Percentiles rank a stretch among this genome's conserved stretches.
Evolutionary conservation across 1,140 invertebrate species (phyloP).

Genomic region (Trichonephila clavipes): DNA sequence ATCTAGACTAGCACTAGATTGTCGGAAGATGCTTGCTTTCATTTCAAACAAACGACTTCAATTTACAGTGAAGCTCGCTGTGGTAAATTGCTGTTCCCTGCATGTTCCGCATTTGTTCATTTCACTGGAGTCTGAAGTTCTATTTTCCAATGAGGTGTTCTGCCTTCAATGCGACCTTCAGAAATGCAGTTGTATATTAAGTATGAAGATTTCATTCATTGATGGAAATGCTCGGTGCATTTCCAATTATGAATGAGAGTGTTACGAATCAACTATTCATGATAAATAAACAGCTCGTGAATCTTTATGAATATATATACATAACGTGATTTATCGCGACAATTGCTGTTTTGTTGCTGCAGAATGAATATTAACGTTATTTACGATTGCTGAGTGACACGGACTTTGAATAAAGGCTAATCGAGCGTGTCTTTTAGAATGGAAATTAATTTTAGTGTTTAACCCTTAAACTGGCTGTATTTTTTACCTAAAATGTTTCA

Average conservation of each 20-base stretch:
- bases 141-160: background rate
- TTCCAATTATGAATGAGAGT: background rate
- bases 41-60: constrained; percentile 24
- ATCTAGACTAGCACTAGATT: background rate
- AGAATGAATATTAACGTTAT: no score
- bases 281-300: background rate
- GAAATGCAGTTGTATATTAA: background rate
- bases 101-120: background rate
- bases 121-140: background rate
- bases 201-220: background rate
- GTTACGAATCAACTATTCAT: background rate
- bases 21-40: constrained; percentile 39
- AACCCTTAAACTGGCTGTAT: no score
- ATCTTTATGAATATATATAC: background rate
- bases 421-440: no score
- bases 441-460: no score
- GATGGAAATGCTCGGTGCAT: background rate
- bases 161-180: background rate
- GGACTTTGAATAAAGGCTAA: no score
- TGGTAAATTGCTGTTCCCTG: constrained; percentile 12
- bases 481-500: no score
- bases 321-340: no score
- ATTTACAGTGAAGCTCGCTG: background rate
- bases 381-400: no score
- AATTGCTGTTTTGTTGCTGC: no score